Conservation (phyloP, 2,888 invertebrate genomes). For the Tigriopus californicus region DNA sequence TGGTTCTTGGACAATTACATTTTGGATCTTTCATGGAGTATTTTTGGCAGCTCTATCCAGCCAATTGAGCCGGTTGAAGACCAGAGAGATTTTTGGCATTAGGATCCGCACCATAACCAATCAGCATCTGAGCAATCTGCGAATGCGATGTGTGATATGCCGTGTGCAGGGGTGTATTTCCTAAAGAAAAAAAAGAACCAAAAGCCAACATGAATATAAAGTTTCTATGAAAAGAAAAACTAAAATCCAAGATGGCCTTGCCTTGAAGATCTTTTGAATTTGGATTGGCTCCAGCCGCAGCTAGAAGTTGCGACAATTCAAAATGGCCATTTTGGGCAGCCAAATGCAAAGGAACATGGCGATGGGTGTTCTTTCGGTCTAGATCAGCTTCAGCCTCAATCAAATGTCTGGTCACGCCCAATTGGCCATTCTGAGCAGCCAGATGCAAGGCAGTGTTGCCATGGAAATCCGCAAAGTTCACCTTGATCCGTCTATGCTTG, state of each 20-base stretch:
- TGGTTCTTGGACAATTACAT: too few species aligned
- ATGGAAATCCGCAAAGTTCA: constrained; percentile 5
- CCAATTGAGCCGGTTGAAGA: background rate
- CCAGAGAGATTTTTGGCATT: background rate
- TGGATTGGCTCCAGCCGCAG: background rate
- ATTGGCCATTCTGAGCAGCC: constrained; percentile 13
- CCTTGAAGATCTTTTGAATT: constrained; percentile 8
- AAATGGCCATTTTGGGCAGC: constrained; percentile 10
- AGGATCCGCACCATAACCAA: background rate
- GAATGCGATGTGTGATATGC: background rate
- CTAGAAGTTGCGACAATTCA: background rate
- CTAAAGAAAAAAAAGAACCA: background rate
- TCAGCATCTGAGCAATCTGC: background rate
- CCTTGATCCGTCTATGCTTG: background rate
- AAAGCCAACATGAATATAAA: background rate
- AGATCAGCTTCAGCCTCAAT: constrained; percentile 11
- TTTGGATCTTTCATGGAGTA: too few species aligned
- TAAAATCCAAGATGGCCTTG: background rate
- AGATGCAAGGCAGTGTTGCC: constrained; percentile 12
- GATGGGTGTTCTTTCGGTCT: background rate
- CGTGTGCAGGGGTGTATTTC: constrained; percentile 9
- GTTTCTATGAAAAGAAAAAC: too few species aligned
- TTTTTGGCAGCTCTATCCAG: background rate
- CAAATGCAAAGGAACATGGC: background rate
- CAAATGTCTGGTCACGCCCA: constrained; percentile 1